These are phyloP conservation scores for Iguana delicatissima DNA, from an alignment of 2,797 vertebrate species.

Conservation along the genomic window DNA sequence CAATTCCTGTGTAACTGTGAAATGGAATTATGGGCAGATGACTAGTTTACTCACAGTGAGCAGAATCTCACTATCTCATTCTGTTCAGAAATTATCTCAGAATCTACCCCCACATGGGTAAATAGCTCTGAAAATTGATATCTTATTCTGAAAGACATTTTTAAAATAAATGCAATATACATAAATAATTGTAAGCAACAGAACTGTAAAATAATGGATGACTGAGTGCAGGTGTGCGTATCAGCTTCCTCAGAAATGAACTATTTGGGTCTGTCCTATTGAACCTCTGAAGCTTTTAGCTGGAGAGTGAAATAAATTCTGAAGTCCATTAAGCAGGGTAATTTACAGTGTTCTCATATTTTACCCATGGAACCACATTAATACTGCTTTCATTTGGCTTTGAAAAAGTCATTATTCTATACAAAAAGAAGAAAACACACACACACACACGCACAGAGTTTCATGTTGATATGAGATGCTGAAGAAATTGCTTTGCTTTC, in stretches of 20 bases:
- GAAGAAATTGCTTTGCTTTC: constrained; percentile 51
- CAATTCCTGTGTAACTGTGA: background rate
- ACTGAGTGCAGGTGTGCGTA: background rate
- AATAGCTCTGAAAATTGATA: background rate
- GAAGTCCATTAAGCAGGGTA: constrained; percentile 77
- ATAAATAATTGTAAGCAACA: constrained; percentile 27
- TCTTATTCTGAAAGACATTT: constrained; percentile 28
- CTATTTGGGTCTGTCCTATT: constrained; percentile 46
- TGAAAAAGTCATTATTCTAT: constrained; percentile 67
- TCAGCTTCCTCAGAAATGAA: constrained; percentile 49
- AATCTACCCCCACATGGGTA: background rate
- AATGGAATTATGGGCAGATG: background rate
- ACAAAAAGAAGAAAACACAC: constrained; percentile 26
- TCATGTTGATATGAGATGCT: constrained; percentile 49
- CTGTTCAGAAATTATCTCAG: too few species aligned
- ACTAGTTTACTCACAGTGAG: background rate
- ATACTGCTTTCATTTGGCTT: constrained; percentile 55
- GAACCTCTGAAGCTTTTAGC: constrained; percentile 71
- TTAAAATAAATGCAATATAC: constrained; percentile 1
- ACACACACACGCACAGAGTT: background rate
- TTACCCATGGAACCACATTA: constrained; percentile 73
- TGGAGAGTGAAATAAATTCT: constrained; percentile 69
- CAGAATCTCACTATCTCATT: background rate
- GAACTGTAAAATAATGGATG: background rate
- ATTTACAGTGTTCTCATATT: constrained; percentile 70